phyloP scores from a whole-genome alignment of 2,113 vertebrate species.

The Phalacrocorax carbo region DNA sequence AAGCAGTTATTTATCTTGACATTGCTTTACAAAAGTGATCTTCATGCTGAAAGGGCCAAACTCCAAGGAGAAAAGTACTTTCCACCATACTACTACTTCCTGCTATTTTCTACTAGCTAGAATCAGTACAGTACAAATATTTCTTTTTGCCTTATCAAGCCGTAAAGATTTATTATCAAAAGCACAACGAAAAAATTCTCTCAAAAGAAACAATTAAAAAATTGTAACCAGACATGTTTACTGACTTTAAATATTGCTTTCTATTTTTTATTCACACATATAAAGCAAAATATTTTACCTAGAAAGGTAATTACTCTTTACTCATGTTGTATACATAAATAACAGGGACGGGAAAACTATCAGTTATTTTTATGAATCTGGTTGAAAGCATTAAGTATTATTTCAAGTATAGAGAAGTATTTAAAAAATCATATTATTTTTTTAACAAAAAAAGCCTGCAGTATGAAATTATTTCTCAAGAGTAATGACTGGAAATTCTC shows the following conservation, averaged over 20 bases:
- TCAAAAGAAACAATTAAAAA: not conserved
- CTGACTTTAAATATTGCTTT: not conserved
- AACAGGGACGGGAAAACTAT: not conserved
- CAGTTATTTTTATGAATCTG: not conserved
- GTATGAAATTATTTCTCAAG: not conserved
- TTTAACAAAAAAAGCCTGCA: not conserved
- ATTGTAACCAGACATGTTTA: not conserved
- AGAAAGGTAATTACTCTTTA: not conserved
- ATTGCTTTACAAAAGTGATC: not conserved
- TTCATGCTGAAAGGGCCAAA: not conserved
- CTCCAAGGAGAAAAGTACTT: not conserved
- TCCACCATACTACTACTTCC: not conserved
- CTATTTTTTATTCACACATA: not conserved
- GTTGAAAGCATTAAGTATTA: not conserved
- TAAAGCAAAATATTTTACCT: not conserved
- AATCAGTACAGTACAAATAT: not conserved
- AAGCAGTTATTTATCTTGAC: not conserved
- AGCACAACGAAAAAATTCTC: not conserved
- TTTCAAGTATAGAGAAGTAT: not conserved
- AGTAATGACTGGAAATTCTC: not conserved
- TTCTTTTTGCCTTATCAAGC: not conserved
- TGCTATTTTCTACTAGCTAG: not conserved
- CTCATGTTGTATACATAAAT: not conserved
- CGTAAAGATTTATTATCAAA: not conserved
- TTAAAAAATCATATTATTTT: not conserved